phyloP scores from a whole-genome alignment of 1,140 invertebrate species.

The Cyphomyrmex costatus region DNA sequence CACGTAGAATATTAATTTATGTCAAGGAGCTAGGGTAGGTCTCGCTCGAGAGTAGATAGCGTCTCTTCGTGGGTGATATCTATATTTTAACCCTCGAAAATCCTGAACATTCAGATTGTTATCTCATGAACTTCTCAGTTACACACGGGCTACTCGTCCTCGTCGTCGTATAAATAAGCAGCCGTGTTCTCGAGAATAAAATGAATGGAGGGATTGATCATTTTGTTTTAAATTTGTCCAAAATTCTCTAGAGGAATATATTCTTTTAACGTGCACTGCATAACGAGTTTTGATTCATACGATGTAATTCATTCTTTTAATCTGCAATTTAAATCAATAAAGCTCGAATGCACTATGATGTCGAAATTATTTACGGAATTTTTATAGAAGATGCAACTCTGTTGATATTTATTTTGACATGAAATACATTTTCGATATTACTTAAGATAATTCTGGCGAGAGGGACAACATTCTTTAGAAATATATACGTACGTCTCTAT shows the following conservation, averaged over 20 bases:
- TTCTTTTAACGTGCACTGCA: neutral
- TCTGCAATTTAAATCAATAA: slow-evolving; percentile 26
- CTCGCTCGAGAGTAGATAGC: slow-evolving; percentile 62
- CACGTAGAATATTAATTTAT: slow-evolving; percentile 80
- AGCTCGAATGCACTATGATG: neutral
- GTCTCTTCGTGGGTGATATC: slow-evolving; percentile 80
- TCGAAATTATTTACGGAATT: slow-evolving; percentile 35
- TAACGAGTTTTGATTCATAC: neutral
- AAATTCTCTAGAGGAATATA: slow-evolving; percentile 8
- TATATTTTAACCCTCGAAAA: slow-evolving; percentile 77
- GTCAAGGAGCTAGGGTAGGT: slow-evolving; percentile 42
- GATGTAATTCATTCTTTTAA: neutral
- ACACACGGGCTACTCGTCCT: slow-evolving; percentile 70
- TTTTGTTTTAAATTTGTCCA: slow-evolving; percentile 50
- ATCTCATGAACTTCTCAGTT: slow-evolving; percentile 79
- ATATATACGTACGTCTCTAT: neutral
- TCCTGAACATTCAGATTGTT: slow-evolving; percentile 72
- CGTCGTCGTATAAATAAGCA: slow-evolving; percentile 53
- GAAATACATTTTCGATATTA: neutral
- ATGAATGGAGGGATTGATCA: slow-evolving; percentile 42
- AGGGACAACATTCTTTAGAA: neutral
- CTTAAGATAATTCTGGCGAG: neutral
- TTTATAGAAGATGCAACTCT: neutral
- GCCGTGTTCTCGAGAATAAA: slow-evolving; percentile 7
- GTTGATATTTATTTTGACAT: neutral